Conservation (phyloP, 2,888 invertebrate genomes). For the Patella caerulea region DNA sequence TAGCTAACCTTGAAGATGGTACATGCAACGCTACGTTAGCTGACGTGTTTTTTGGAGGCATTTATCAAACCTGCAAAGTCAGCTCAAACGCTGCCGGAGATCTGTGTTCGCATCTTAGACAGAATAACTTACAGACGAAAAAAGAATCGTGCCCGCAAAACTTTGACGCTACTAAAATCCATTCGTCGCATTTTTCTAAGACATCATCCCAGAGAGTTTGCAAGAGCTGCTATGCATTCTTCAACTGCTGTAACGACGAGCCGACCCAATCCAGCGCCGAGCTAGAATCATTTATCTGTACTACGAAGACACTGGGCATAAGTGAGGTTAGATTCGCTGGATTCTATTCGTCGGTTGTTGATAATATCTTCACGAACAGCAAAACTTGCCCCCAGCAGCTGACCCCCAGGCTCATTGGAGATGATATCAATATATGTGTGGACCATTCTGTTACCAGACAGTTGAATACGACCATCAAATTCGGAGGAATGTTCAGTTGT, state of each 20-base stretch:
- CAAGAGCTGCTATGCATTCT: background rate
- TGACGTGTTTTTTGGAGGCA: constrained; percentile 61
- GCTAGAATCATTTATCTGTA: background rate
- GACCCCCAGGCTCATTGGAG: background rate
- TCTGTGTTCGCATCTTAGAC: constrained; percentile 13
- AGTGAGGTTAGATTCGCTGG: background rate
- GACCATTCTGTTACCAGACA: background rate
- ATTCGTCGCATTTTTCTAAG: background rate
- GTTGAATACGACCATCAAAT: background rate
- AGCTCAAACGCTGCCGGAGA: constrained; percentile 18
- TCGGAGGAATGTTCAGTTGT: constrained; percentile 6
- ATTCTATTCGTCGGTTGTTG: background rate
- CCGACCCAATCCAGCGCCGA: background rate
- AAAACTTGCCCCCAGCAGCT: background rate
- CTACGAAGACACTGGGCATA: background rate
- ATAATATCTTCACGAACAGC: background rate
- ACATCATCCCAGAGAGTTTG: background rate
- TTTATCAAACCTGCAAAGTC: constrained; percentile 50
- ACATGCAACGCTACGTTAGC: constrained; percentile 47
- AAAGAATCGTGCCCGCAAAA: background rate
- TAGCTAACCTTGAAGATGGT: constrained; percentile 60
- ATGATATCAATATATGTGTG: background rate
- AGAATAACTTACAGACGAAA: background rate
- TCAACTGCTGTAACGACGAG: background rate
- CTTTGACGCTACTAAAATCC: background rate